Conservation (phyloP, 2,888 invertebrate genomes). For the Netelia fuscicornis region DNA sequence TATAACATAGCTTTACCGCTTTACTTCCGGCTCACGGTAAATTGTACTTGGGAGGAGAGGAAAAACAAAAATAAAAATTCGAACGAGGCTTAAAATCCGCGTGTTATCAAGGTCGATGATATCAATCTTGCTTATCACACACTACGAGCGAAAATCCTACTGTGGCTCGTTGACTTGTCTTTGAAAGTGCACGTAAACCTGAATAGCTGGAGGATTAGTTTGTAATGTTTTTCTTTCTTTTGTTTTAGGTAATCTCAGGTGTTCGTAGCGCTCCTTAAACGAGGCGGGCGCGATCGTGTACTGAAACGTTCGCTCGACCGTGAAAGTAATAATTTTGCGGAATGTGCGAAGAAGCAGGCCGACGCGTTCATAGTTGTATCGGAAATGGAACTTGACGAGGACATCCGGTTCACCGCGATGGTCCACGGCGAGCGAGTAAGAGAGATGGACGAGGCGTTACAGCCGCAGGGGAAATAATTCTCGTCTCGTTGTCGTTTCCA, state of each 20-base stretch:
- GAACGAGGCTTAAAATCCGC: conserved; percentile 30
- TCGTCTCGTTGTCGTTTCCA: conserved; percentile 34
- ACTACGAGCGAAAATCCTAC: too few relatives aligned
- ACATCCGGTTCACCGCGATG: conserved; percentile 43
- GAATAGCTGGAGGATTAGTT: too few relatives aligned
- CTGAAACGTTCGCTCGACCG: conserved; percentile 45
- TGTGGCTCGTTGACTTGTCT: too few relatives aligned
- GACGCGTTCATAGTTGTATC: conserved; percentile 33
- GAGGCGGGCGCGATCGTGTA: not conserved
- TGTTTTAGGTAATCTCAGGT: too few relatives aligned
- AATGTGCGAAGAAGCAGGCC: conserved; percentile 18
- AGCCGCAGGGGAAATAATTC: conserved; percentile 43
- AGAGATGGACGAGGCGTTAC: not conserved
- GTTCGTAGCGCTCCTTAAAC: not conserved
- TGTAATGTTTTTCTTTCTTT: too few relatives aligned
- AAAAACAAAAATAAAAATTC: conserved; percentile 23
- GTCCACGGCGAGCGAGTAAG: not conserved
- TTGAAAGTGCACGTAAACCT: too few relatives aligned
- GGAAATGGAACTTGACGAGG: conserved; percentile 62
- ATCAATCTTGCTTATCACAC: not conserved
- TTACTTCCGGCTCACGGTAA: not conserved
- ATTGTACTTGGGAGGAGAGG: conserved; percentile 7
- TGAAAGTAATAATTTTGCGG: conserved; percentile 49
- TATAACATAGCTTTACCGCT: not conserved
- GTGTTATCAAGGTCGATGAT: conserved; percentile 52